Conservation (phyloP, 23 tunicate species). For the Styela plicata region DNA sequence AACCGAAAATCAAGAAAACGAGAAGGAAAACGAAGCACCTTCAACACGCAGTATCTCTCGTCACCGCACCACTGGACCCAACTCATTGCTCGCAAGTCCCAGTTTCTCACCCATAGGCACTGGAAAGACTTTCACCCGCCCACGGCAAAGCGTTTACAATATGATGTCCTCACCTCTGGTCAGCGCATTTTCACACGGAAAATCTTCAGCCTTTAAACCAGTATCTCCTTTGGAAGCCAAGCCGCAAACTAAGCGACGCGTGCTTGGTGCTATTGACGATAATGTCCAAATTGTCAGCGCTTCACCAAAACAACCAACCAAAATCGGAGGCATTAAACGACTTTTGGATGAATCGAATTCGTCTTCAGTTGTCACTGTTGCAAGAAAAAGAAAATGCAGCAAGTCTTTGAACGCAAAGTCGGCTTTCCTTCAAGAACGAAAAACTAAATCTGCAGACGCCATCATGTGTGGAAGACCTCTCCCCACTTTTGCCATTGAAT, state of each 20-base stretch:
- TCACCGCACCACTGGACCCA: neutral
- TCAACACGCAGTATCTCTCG: neutral
- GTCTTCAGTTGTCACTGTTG: constrained; percentile 21
- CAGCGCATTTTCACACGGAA: neutral
- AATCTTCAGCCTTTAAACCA: constrained; percentile 19
- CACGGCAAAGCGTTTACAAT: neutral
- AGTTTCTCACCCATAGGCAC: constrained; percentile 16
- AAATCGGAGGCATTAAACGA: constrained; percentile 69
- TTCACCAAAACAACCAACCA: constrained; percentile 24
- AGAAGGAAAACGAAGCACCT: neutral
- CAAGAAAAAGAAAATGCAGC: constrained; percentile 58
- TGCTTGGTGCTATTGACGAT: constrained; percentile 4
- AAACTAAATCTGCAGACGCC: constrained; percentile 79
- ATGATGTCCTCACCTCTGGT: constrained; percentile 22
- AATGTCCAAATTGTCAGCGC: neutral
- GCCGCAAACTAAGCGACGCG: neutral
- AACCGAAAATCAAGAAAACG: neutral
- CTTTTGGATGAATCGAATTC: constrained; percentile 43
- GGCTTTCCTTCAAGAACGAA: constrained; percentile 43
- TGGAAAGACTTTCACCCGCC: neutral
- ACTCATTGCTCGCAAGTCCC: neutral
- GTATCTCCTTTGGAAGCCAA: constrained; percentile 1
- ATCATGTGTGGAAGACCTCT: constrained; percentile 18
- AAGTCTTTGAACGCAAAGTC: constrained; percentile 27
- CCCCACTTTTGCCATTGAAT: constrained; percentile 19